phyloP scores from a whole-genome alignment of 2,113 vertebrate species.

The Etia nguti region DNA sequence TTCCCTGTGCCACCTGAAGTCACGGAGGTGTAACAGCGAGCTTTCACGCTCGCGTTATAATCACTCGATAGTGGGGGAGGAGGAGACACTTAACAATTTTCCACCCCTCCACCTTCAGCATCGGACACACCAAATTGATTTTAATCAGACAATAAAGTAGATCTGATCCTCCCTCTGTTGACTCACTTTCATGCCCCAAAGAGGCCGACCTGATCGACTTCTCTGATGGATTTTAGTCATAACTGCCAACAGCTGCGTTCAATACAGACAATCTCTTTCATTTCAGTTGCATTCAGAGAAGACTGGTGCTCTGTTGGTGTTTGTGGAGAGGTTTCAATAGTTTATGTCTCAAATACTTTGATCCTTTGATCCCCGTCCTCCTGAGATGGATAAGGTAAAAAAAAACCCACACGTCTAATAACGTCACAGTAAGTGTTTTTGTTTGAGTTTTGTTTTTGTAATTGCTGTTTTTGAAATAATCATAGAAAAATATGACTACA shows the following conservation, averaged over 20 bases:
- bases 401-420: not conserved
- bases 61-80: not conserved
- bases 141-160: constrained; percentile 60
- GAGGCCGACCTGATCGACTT: constrained; percentile 54
- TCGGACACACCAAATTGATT: constrained; percentile 63
- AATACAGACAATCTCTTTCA: constrained; percentile 39
- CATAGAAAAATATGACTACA: not conserved
- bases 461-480: not conserved
- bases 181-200: constrained; percentile 61
- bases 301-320: constrained; percentile 23
- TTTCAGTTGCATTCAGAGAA: constrained; percentile 21
- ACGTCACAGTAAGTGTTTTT: not conserved
- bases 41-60: not conserved
- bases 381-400: not conserved
- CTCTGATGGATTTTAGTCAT: constrained; percentile 53
- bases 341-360: constrained; percentile 29
- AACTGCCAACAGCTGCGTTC: constrained; percentile 43
- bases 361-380: constrained; percentile 11
- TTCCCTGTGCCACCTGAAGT: not conserved
- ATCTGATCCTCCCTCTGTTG: constrained; percentile 54
- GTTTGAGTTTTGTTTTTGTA: not conserved
- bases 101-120: constrained; percentile 30
- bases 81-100: constrained; percentile 10
- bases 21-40: not conserved
- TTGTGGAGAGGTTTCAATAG: constrained; percentile 12